Evolutionary conservation across 2,888 invertebrate genomes (phyloP).

Genomic region (Melieria omissa): DNA sequence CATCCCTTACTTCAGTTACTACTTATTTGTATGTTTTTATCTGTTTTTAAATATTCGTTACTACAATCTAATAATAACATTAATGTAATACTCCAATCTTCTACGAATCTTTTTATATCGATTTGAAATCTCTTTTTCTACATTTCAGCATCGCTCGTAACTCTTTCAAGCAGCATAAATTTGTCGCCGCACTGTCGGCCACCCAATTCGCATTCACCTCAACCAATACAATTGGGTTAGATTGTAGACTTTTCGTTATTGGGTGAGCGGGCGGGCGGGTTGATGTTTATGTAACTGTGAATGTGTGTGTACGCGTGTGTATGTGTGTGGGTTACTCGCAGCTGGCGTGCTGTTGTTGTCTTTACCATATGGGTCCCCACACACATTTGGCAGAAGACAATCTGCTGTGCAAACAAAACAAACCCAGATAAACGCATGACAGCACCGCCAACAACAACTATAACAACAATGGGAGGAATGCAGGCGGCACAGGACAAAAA

Average conservation of each 20-base stretch:
- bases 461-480: not conserved
- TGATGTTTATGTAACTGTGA: not conserved
- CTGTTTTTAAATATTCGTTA: no score
- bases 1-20: no score
- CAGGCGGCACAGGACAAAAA: conserved; percentile 18
- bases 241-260: not conserved
- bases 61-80: no score
- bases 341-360: conserved; percentile 14
- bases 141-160: no score
- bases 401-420: conserved; percentile 43
- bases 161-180: no score
- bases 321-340: not conserved
- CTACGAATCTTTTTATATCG: no score
- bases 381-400: conserved; percentile 33
- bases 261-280: not conserved
- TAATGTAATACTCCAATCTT: no score
- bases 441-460: conserved; percentile 18
- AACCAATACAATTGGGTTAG: conserved; percentile 2
- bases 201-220: no score
- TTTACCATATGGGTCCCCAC: conserved; percentile 18
- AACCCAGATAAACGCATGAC: conserved; percentile 40
- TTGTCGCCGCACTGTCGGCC: no score
- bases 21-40: no score
- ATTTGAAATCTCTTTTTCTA: no score
- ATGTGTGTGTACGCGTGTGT: conserved; percentile 5